These are phyloP conservation scores for Solenopsis fugax DNA, from an alignment of 1,140 invertebrate genomes.

Conservation along the genomic window DNA sequence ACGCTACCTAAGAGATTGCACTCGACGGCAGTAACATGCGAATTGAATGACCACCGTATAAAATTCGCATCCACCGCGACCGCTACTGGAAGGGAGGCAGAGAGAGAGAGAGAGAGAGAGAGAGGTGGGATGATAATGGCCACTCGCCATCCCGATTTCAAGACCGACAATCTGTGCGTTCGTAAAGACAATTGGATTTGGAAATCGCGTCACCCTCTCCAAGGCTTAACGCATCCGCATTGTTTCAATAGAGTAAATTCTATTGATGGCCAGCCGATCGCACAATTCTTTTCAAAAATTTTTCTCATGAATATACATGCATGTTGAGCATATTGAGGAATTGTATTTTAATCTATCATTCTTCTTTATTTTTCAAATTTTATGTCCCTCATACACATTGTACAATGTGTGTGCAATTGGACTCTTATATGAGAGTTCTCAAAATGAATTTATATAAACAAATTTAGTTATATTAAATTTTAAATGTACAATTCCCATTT, in stretches of 20 bases:
- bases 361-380: background rate
- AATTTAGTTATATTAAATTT: background rate
- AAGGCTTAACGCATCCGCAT: slow-evolving; percentile 29
- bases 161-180: slow-evolving; percentile 47
- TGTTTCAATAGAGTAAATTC: slow-evolving; percentile 42
- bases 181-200: slow-evolving; percentile 69
- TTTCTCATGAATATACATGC: background rate
- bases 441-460: background rate
- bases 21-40: slow-evolving; percentile 41
- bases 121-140: slow-evolving; percentile 46
- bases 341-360: background rate
- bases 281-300: background rate
- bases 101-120: too few species aligned
- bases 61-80: slow-evolving; percentile 66
- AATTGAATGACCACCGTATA: slow-evolving; percentile 74
- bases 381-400: background rate
- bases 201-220: background rate
- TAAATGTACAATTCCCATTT: background rate
- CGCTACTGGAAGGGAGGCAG: background rate
- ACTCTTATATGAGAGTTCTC: background rate
- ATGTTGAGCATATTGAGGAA: background rate
- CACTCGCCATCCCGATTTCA: slow-evolving; percentile 38
- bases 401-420: background rate
- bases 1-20: slow-evolving; percentile 54
- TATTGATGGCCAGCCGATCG: background rate